These are phyloP conservation scores for Sanderia malayensis DNA, from an alignment of 30 jellyfish, hydroid and myxozoan species.

Conservation along the genomic window DNA sequence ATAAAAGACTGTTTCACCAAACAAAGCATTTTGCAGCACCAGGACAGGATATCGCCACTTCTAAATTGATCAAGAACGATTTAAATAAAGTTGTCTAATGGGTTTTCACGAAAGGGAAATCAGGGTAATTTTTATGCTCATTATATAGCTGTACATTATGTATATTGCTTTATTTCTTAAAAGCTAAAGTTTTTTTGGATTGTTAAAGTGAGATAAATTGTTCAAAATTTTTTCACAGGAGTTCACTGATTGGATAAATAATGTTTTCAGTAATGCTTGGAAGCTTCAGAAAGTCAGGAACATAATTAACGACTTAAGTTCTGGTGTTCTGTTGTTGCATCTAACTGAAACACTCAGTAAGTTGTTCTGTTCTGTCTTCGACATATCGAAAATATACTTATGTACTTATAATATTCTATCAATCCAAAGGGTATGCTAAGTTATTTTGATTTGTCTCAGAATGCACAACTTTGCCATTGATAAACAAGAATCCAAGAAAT, in stretches of 20 bases:
- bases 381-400: not conserved
- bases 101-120: no score
- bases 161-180: no score
- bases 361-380: not conserved
- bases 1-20: no score
- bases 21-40: no score
- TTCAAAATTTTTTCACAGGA: slow-evolving; percentile 37
- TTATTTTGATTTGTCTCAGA: slow-evolving; percentile 2
- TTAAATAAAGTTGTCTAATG: no score
- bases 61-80: no score
- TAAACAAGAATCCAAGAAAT: slow-evolving; percentile 17
- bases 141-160: no score
- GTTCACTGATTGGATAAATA: slow-evolving; percentile 22
- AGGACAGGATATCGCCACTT: no score
- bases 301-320: slow-evolving; percentile 27
- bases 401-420: not conserved
- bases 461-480: slow-evolving; percentile 19
- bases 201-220: no score
- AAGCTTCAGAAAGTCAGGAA: not conserved
- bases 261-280: slow-evolving; percentile 40
- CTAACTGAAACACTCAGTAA: slow-evolving; percentile 30
- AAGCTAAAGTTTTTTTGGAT: no score
- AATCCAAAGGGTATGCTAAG: not conserved
- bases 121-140: no score
- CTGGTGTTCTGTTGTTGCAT: slow-evolving; percentile 28